Conservation (phyloP, 1,140 invertebrate species). For the Macrotrachela quadricornifera region DNA sequence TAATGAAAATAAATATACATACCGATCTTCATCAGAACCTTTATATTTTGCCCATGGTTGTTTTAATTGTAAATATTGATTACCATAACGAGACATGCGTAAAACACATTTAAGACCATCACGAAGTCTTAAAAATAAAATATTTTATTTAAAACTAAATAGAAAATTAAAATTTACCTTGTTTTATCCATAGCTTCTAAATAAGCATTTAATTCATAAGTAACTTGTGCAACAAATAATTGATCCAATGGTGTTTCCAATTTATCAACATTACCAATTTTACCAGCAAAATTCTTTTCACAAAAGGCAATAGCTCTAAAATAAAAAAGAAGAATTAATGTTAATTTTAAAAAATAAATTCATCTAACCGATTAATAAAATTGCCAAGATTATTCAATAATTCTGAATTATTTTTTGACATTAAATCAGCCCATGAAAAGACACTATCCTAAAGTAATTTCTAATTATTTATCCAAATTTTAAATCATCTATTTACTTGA, state of each 20-base stretch:
- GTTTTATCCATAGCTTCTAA: conserved; percentile 50
- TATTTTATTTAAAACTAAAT: not conserved
- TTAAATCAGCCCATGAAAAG: conserved; percentile 78
- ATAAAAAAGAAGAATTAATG: conserved; percentile 9
- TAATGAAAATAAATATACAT: not conserved
- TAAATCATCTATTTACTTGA: conserved; percentile 15
- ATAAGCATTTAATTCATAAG: conserved; percentile 57
- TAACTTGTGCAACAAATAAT: conserved; percentile 50
- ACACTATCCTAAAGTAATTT: conserved; percentile 39
- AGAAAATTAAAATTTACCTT: conserved; percentile 31
- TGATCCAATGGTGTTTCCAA: not conserved
- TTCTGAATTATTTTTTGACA: conserved; percentile 81
- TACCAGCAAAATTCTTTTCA: conserved; percentile 56
- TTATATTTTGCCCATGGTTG: conserved; percentile 59
- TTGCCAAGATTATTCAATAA: conserved; percentile 92
- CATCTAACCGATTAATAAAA: conserved; percentile 59
- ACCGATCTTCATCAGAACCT: conserved; percentile 1
- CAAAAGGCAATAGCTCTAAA: conserved; percentile 62
- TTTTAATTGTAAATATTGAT: conserved; percentile 80
- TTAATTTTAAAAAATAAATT: not conserved
- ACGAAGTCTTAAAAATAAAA: conserved; percentile 36
- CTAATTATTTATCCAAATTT: no score
- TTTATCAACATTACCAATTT: conserved; percentile 43
- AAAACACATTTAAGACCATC: conserved; percentile 68
- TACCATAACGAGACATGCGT: conserved; percentile 67